phyloP scores from a whole-genome alignment of 2,113 vertebrate species.

The Ibidorhyncha struthersii region DNA sequence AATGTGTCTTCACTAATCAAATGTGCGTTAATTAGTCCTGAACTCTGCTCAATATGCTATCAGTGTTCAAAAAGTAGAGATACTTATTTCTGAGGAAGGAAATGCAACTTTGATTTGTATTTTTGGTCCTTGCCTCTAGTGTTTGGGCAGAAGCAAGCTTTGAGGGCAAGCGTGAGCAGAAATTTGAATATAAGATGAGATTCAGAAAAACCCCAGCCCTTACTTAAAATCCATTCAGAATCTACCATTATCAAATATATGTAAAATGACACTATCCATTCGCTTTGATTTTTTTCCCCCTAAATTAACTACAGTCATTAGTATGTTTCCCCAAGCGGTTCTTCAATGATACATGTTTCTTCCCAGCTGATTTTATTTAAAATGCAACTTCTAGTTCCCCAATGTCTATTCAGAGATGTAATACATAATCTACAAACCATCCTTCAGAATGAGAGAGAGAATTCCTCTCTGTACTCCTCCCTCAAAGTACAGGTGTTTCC shows the following conservation, averaged over 20 bases:
- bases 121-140: neutral
- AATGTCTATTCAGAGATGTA: neutral
- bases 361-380: slow-evolving; percentile 2
- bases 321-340: neutral
- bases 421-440: neutral
- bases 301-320: slow-evolving; percentile 2
- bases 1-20: neutral
- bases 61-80: neutral
- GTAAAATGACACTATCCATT: neutral
- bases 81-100: neutral
- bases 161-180: neutral
- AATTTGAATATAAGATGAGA: neutral
- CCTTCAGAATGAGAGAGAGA: neutral
- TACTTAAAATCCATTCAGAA: neutral
- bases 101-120: neutral
- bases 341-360: neutral
- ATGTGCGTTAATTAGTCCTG: neutral
- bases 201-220: neutral
- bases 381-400: neutral
- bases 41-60: neutral
- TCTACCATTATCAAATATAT: neutral
- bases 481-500: neutral
- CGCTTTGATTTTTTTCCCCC: neutral
- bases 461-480: neutral
- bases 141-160: neutral